Conservation (phyloP, 2,797 vertebrate species). For the Epinephelus awoara region DNA sequence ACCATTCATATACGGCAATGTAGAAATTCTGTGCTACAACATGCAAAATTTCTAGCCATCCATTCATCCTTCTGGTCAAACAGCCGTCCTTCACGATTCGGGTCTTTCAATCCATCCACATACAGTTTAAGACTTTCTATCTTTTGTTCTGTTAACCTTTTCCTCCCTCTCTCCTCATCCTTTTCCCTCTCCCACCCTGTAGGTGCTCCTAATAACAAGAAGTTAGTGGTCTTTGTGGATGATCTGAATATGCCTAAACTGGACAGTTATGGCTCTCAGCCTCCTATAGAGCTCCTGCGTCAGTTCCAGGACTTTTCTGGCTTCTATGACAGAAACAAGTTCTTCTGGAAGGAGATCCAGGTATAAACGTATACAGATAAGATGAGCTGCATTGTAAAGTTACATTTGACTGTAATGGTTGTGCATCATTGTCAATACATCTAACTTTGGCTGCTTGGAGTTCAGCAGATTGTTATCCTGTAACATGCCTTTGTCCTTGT, state of each 20-base stretch:
- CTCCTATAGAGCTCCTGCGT: slow-evolving; percentile 89
- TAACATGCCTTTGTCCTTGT: neutral
- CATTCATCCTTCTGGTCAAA: slow-evolving; percentile 2
- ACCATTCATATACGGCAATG: neutral
- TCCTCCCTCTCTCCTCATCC: neutral
- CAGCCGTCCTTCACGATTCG: too few relatives aligned
- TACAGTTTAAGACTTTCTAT: neutral
- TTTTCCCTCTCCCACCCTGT: neutral
- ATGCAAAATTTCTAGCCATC: neutral
- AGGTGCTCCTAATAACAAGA: slow-evolving; percentile 89
- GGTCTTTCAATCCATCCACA: neutral
- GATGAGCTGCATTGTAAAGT: neutral
- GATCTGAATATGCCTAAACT: slow-evolving; percentile 92
- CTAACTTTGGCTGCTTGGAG: slow-evolving; percentile 3
- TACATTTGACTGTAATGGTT: neutral
- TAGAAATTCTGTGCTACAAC: neutral
- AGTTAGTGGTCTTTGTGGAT: slow-evolving; percentile 90
- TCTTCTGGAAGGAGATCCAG: slow-evolving; percentile 92
- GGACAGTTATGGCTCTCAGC: slow-evolving; percentile 90
- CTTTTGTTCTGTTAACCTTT: neutral
- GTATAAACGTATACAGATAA: slow-evolving; percentile 60
- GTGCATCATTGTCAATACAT: neutral
- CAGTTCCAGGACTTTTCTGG: slow-evolving; percentile 92
- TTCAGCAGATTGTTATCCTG: neutral
- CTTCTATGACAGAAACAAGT: slow-evolving; percentile 89